Base-by-base conservation (phyloP, 1,140 invertebrate species). In the Eulimnadia texana region DNA sequence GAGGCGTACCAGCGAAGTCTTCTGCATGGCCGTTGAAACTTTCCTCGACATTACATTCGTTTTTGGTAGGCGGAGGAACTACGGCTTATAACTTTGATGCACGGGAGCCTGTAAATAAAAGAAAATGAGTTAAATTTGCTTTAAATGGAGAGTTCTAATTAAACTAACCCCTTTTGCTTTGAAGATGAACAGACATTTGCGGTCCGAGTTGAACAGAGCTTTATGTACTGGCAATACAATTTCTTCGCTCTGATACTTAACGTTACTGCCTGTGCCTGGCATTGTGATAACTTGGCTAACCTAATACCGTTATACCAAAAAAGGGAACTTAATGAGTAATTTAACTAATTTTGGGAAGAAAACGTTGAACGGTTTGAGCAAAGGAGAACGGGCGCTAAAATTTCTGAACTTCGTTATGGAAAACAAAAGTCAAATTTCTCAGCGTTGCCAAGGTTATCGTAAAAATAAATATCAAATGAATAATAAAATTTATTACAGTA, bases 1-100 rank as follows among this genome's bases (percentile, higher is more conserved):
- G 23, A 1, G 60, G 60, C 3, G 51, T 61, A 27, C 60, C 60
- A 3, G 50, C 33, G 16, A 61, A 27, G 27, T 61, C 51, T 29
- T 60, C 24, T 57, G 27, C n/a, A 16, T 42, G 6, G 16, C 33
- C 33, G 33, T 42, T 57, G 52, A 11, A 23, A 54, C 50, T 23
- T 20, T 2, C 25, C 25, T 52, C 3, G 19, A 2, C 25, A 23
- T 11, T 19, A 19, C 20, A 23, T 52, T 24, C 20, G 51, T 20
- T 3, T 52, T 9, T n/a, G 25, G 11, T 52, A n/a, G 22, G 13
- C 20, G 51, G 1, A 13, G 22, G 13, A 23, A 23, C 11, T 3
- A 24, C 25, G 51, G 25, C 0, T 13, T 11, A 22, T 23, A 20
- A n/a, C 25, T 11, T 23, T 52, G 22, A 10, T 52, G 51, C 11